Evolutionary conservation across 2,797 vertebrate genomes (phyloP).

Genomic region (Callimico goeldii): DNA sequence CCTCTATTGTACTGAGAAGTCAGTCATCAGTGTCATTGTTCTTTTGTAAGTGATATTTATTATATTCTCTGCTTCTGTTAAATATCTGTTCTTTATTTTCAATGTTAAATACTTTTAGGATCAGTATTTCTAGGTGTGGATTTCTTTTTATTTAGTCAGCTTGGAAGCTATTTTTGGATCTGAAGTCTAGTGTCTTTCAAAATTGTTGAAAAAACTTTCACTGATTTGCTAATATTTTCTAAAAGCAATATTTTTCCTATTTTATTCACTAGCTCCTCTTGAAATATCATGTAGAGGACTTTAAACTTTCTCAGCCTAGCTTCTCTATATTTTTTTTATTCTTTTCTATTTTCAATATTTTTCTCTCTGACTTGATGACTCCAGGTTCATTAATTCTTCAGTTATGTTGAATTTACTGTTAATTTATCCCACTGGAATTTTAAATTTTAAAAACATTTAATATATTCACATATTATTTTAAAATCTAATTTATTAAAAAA

Average conservation of each 20-base stretch:
- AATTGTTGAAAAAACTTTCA: neutral
- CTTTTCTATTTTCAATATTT: neutral
- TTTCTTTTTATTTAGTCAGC: neutral
- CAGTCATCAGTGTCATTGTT: neutral
- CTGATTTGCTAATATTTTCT: neutral
- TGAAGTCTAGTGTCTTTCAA: neutral
- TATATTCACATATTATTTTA: neutral
- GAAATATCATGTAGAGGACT: neutral
- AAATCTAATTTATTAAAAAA: neutral
- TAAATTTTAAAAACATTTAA: neutral
- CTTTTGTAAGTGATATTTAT: neutral
- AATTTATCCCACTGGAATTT: neutral
- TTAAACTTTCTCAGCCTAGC: neutral
- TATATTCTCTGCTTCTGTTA: neutral
- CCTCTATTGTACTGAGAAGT: neutral
- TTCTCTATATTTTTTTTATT: neutral
- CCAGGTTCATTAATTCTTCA: slow-evolving; percentile 4
- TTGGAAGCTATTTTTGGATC: neutral
- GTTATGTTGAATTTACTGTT: neutral
- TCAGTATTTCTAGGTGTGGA: neutral
- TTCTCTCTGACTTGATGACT: neutral
- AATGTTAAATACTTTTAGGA: neutral
- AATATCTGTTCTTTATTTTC: neutral
- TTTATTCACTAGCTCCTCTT: neutral
- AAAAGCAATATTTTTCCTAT: neutral